These are phyloP conservation scores for Drosophila varians DNA, from an alignment of 1,140 invertebrate species.

Conservation along the genomic window DNA sequence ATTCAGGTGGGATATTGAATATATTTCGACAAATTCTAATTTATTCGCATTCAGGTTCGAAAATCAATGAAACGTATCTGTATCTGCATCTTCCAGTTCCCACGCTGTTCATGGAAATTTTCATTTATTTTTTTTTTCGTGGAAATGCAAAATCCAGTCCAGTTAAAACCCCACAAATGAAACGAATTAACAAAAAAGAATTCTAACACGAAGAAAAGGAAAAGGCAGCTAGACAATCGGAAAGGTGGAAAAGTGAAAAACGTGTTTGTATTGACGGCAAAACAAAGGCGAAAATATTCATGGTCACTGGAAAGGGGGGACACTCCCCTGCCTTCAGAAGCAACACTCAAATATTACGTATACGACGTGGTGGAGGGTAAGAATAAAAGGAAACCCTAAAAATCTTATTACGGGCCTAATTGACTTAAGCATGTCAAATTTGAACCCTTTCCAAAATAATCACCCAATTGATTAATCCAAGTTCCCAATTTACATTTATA, in stretches of 20 bases:
- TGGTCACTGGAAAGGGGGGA: constrained; percentile 30
- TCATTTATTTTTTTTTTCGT: constrained; percentile 15
- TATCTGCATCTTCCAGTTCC: constrained; percentile 3
- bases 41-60: constrained; percentile 21
- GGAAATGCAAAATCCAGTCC: constrained; percentile 42
- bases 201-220: constrained; percentile 13
- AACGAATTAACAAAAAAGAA: neutral
- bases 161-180: constrained; percentile 34
- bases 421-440: constrained; percentile 26
- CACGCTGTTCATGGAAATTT: constrained; percentile 47
- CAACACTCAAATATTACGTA: constrained; percentile 43
- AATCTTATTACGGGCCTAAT: constrained; percentile 45
- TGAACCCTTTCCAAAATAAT: neutral
- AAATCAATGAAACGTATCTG: constrained; percentile 12
- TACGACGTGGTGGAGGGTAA: constrained; percentile 19
- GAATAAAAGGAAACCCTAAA: constrained; percentile 6
- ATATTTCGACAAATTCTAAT: constrained; percentile 20
- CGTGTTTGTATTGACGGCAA: constrained; percentile 43
- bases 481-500: too few relatives aligned
- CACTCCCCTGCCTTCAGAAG: neutral
- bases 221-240: constrained; percentile 31
- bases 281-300: constrained; percentile 45
- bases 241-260: constrained; percentile 19
- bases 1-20: constrained; percentile 5
- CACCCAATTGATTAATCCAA: neutral